Evolutionary conservation across 2,113 vertebrate species (phyloP), one percentile per base, ranked within the genome.

Genomic region (Aspiorhynchus laticeps): DNA sequence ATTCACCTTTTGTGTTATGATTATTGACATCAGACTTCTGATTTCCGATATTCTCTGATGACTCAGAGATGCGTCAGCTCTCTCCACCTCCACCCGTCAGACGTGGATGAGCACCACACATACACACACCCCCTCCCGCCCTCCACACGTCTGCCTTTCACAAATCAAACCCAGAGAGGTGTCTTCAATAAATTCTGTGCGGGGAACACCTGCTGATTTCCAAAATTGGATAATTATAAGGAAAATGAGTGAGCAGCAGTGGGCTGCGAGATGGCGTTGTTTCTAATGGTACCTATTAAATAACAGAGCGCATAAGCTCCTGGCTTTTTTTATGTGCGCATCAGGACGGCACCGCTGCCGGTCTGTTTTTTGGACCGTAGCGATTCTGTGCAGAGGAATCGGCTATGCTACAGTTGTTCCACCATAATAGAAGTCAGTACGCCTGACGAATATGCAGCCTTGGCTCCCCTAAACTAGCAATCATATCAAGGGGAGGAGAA

Each of bases 391-490:
- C 84, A 87, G 80, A 74, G 59, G 88, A 59, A 77, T 88, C 84
- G 77, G 84, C 88, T 38, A 86, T 75, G 86, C 84, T 73, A 19
- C 87, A 89, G 88, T 91, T 92, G 87, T 91, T 91, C 41, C 61
- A 87, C 87, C 82, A 85, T 90, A 92, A 93, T 92, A 82, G 89
- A 91, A 93, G 83, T 91, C 88, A 91, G 90, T 92, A 91, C 88
- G 89, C 89, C 90, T 87, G 90, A 92, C 76, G 76, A 88, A 90
- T 86, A 85, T 53, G 56, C 28, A 79, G 82, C 83, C 75, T 78
- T 80, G 67, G 84, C 65, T 80, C 63, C 75, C 63, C 59, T 63
- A 86, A 85, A 83, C 78, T 74, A 85, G 88, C 80, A 86, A 87
- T 87, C 83, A 86, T 85, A 83, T 75, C 67, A 82, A 83, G 79